Conservation (phyloP, 2,797 vertebrate species). For the Epinephelus awoara region DNA sequence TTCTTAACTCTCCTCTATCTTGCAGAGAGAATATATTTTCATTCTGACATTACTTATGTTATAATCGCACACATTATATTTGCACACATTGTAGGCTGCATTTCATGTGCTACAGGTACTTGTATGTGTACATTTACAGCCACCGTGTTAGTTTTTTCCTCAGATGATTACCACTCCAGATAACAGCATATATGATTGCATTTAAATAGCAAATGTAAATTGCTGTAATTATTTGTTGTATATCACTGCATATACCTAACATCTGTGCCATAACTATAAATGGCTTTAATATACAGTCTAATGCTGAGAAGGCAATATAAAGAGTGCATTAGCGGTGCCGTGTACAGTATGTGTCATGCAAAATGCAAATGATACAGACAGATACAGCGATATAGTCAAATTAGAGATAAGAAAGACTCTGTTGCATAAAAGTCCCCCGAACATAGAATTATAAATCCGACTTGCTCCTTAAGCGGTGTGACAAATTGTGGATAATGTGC, state of each 20-base stretch:
- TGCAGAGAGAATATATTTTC: slow-evolving; percentile 7
- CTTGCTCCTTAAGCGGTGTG: slow-evolving; percentile 47
- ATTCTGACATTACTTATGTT: slow-evolving; percentile 54
- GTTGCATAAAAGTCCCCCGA: slow-evolving; percentile 31
- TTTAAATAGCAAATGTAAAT: slow-evolving; percentile 12
- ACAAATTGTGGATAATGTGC: slow-evolving; percentile 58
- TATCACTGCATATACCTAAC: slow-evolving; percentile 12
- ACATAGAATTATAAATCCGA: slow-evolving; percentile 45
- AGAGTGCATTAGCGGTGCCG: not conserved
- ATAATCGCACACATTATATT: slow-evolving; percentile 48
- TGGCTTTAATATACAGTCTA: not conserved
- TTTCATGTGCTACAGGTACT: slow-evolving; percentile 33
- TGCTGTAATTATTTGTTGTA: not conserved
- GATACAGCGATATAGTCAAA: slow-evolving; percentile 28
- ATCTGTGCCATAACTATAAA: slow-evolving; percentile 17
- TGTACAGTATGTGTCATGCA: slow-evolving; percentile 11
- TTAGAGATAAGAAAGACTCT: slow-evolving; percentile 19
- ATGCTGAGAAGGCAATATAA: not conserved
- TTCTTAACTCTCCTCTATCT: not conserved
- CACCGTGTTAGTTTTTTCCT: slow-evolving; percentile 15
- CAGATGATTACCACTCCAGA: slow-evolving; percentile 31
- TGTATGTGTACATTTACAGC: slow-evolving; percentile 21
- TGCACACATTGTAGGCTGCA: slow-evolving; percentile 33
- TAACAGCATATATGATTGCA: slow-evolving; percentile 19
- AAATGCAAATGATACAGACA: slow-evolving; percentile 31